Evolutionary conservation across 2,888 invertebrate species (phyloP).

Genomic region (Zele albiditarsus): DNA sequence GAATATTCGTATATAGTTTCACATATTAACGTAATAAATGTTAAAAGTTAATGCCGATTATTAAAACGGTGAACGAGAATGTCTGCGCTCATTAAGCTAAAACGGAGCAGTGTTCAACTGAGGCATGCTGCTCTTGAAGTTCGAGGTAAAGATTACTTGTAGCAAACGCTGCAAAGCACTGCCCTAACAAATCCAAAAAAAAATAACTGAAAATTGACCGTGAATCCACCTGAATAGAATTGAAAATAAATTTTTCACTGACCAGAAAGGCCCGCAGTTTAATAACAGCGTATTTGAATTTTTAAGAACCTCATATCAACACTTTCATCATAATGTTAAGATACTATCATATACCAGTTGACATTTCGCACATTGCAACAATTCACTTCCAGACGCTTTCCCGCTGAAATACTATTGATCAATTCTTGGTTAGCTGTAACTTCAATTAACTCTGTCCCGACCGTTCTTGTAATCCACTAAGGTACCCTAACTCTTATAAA

Average conservation of each 20-base stretch:
- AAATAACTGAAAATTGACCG: background rate
- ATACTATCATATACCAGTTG: too few species aligned
- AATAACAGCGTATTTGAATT: too few species aligned
- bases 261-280: too few species aligned
- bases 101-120: conserved; percentile 76
- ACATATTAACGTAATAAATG: conserved; percentile 1
- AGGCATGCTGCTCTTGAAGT: conserved; percentile 76
- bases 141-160: conserved; percentile 69
- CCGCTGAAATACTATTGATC: too few species aligned
- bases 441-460: too few species aligned
- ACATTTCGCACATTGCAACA: too few species aligned
- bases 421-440: too few species aligned
- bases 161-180: background rate
- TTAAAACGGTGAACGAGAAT: conserved; percentile 56
- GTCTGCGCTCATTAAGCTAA: conserved; percentile 72
- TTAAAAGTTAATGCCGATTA: conserved; percentile 47
- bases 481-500: too few species aligned
- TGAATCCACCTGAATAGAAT: too few species aligned
- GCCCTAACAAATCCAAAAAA: background rate
- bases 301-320: background rate
- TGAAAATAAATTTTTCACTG: too few species aligned
- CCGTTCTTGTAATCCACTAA: too few species aligned
- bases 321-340: background rate
- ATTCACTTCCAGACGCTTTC: too few species aligned
- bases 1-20: conserved; percentile 37